Evolutionary conservation across 2,113 vertebrate genomes (phyloP).

Genomic region (Gorilla gorilla): DNA sequence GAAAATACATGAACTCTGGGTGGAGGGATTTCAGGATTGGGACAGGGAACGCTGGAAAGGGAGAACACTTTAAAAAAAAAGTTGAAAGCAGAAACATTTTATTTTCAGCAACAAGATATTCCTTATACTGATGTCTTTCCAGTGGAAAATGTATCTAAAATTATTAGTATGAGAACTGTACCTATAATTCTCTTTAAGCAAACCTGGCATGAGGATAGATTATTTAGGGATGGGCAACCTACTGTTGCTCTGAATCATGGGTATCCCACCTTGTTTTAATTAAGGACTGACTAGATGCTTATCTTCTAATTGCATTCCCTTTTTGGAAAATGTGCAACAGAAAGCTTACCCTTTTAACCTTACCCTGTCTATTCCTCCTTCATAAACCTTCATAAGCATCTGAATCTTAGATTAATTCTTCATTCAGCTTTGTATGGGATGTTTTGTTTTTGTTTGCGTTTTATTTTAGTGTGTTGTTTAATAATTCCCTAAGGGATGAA

Average conservation of each 20-base stretch:
- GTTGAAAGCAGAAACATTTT: slow-evolving; percentile 15
- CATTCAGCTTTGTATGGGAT: slow-evolving; percentile 27
- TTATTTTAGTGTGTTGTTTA: not conserved
- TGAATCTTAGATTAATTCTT: slow-evolving; percentile 51
- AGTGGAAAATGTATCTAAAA: slow-evolving; percentile 34
- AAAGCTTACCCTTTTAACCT: slow-evolving; percentile 29
- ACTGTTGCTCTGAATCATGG: not conserved
- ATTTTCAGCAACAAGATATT: slow-evolving; percentile 17
- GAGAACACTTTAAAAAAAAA: not conserved
- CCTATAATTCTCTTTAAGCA: not conserved
- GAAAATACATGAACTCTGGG: slow-evolving; percentile 64
- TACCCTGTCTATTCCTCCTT: not conserved
- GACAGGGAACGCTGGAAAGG: not conserved
- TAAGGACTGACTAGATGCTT: not conserved
- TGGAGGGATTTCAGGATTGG: slow-evolving; percentile 3
- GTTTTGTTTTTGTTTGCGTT: slow-evolving; percentile 28
- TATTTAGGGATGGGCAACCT: not conserved
- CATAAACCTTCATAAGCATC: slow-evolving; percentile 3
- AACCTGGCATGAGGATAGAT: not conserved
- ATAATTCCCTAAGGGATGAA: slow-evolving; percentile 39
- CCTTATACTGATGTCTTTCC: not conserved
- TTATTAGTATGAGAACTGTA: not conserved
- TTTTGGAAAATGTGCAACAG: slow-evolving; percentile 13
- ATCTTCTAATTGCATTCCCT: not conserved
- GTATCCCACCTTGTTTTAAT: slow-evolving; percentile 28